Evolutionary conservation across 2,797 vertebrate species (phyloP).

Genomic region (Anomalospiza imberbis): DNA sequence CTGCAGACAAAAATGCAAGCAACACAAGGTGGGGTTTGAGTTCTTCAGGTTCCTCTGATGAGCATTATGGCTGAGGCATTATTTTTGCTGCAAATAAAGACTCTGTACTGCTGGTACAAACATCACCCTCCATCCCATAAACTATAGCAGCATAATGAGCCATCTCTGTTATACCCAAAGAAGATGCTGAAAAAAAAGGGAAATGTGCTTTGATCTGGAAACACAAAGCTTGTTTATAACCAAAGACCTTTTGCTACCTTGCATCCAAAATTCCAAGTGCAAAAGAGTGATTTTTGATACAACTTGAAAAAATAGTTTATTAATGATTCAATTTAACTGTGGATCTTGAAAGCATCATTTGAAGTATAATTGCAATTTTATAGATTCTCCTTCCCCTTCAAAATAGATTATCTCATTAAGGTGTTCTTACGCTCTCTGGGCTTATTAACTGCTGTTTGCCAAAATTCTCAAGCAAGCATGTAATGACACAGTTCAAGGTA

Average conservation of each 20-base stretch:
- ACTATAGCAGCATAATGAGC: background rate
- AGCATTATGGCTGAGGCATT: background rate
- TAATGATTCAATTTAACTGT: background rate
- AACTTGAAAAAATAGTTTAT: background rate
- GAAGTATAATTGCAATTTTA: background rate
- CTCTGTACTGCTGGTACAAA: rapidly evolving
- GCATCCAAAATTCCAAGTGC: background rate
- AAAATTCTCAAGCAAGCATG: conserved; percentile 51
- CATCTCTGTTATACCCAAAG: background rate
- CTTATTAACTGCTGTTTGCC: conserved; percentile 32
- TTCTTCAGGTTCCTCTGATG: background rate
- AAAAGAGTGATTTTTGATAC: background rate
- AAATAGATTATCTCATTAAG: background rate
- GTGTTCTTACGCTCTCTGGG: background rate
- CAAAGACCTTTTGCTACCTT: background rate
- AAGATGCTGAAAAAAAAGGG: background rate
- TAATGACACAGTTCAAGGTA: conserved; percentile 52
- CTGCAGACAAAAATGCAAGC: background rate
- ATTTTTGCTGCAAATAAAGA: background rate
- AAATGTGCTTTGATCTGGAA: background rate
- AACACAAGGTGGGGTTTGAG: rapidly evolving
- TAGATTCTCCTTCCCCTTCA: background rate
- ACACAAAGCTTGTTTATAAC: background rate
- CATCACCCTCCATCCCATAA: background rate
- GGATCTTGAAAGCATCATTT: background rate